Base-by-base conservation (phyloP, 1,140 invertebrate genomes). In the Drosophila orosa region DNA sequence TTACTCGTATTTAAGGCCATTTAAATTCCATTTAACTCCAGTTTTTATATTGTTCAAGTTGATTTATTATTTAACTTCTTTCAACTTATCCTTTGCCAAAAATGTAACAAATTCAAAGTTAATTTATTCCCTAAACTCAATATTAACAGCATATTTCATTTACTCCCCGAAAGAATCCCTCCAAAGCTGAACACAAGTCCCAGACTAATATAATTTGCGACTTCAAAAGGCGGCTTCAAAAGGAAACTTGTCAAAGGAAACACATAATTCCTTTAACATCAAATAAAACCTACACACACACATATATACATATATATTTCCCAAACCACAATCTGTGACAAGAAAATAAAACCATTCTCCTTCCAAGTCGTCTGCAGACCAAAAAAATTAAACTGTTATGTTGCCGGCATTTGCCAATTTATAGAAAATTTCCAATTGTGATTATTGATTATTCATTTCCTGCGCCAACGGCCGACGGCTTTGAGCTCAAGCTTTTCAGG, bases 381-480 rank as follows among this genome's bases (percentile, higher is more conserved):
- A 8, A 52, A 58, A 65, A 71, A 72, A 62, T 72, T 62, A 54
- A 57, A 69, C 44, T 73, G 74, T 82, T 74, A 72, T 81, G 35
- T 56, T 73, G 50, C 50, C 56, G 56, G 55, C 60, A 52, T 67
- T 85, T 85, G 83, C 69, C 82, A 87, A 86, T 86, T 87, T 87
- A 68, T 76, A 73, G 79, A 87, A 82, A 79, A 83, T 87, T 82
- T 86, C 59, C 83, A 87, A 87, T 86, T 87, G 72, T 82, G 83
- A 87, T 76, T 86, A 87, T 86, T 87, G 83, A 86, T 86, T 86
- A 86, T 86, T 86, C 79, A 86, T 86, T 86, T 87, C 83, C 67
- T 71, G 13, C 54, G 59, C 56, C 63, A 22, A 35, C 8, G 56
- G 33, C 22, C 44, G 42, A 35, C 7, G 56, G 22, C 19, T 42